A percentile compares a stretch with the other conserved stretches of the same genome.
These are phyloP conservation scores for Acanthopagrus latus DNA, from an alignment of 2,797 vertebrate species.

Conservation along the genomic window DNA sequence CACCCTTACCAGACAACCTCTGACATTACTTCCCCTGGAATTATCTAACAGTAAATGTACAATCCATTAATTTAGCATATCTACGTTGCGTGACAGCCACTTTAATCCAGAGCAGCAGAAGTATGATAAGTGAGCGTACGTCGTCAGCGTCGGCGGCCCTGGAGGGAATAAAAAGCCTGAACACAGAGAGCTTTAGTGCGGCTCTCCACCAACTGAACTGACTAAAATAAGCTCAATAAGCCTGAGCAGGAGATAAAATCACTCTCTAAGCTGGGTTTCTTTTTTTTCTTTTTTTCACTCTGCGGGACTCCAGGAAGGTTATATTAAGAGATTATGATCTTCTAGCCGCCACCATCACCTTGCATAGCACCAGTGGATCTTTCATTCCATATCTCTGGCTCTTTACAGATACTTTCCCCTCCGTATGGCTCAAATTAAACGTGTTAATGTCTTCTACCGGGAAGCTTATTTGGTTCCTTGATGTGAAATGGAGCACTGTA, in stretches of 20 bases:
- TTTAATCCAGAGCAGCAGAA: conserved; percentile 7
- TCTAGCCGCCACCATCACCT: conserved; percentile 40
- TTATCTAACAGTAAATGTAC: conserved; percentile 1
- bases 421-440: conserved; percentile 59
- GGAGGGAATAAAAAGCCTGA: conserved; percentile 50
- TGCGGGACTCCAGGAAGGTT: conserved; percentile 62
- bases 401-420: conserved; percentile 39
- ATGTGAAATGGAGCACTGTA: conserved; percentile 64
- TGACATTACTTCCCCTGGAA: background rate
- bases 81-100: background rate
- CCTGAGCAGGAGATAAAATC: conserved; percentile 68
- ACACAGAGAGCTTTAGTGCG: conserved; percentile 36
- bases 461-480: conserved; percentile 59
- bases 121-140: conserved; percentile 27
- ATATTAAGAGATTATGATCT: conserved; percentile 67
- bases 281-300: conserved; percentile 27
- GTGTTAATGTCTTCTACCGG: conserved; percentile 51
- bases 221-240: conserved; percentile 72
- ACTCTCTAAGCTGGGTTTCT: conserved; percentile 52
- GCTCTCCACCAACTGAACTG: conserved; percentile 42
- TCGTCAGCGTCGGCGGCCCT: background rate
- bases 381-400: conserved; percentile 38
- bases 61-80: background rate
- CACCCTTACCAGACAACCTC: too few relatives aligned
- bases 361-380: conserved; percentile 48